Percentiles rank a stretch among this genome's conserved stretches.
phyloP scores from a whole-genome alignment of 2,888 invertebrate genomes.

The Hypena proboscidalis region DNA sequence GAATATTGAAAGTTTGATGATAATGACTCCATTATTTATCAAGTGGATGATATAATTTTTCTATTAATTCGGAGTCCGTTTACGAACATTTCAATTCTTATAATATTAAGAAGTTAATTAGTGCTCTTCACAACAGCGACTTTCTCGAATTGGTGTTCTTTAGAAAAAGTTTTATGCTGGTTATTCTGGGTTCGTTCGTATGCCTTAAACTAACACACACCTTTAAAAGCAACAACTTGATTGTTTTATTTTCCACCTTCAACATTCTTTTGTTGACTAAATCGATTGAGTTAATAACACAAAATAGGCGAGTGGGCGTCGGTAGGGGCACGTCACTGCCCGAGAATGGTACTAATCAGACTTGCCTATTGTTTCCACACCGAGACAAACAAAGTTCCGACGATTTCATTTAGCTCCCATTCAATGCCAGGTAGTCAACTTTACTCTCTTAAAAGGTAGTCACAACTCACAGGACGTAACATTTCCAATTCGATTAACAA shows the following conservation, averaged over 20 bases:
- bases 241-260: constrained; percentile 37
- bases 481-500: constrained; percentile 39
- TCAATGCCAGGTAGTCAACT: constrained; percentile 48
- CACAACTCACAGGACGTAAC: constrained; percentile 34
- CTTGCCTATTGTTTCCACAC: constrained; percentile 62
- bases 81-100: too few relatives aligned
- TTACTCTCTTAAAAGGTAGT: constrained; percentile 42
- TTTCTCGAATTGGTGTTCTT: too few relatives aligned
- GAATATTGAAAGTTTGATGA: too few relatives aligned
- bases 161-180: too few relatives aligned
- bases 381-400: constrained; percentile 59
- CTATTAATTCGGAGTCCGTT: too few relatives aligned
- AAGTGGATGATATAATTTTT: too few relatives aligned
- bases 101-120: too few relatives aligned
- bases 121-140: too few relatives aligned
- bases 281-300: constrained; percentile 50
- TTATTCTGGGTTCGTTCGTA: constrained; percentile 16
- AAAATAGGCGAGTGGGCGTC: constrained; percentile 47
- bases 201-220: constrained; percentile 4
- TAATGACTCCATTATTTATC: too few relatives aligned
- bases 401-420: constrained; percentile 67
- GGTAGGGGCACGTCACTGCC: constrained; percentile 21
- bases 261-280: constrained; percentile 40
- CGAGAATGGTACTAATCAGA: constrained; percentile 56
- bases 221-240: constrained; percentile 22